Evolutionary conservation across 2,797 vertebrate species (phyloP).

Genomic region (Urosaurus nigricauda): DNA sequence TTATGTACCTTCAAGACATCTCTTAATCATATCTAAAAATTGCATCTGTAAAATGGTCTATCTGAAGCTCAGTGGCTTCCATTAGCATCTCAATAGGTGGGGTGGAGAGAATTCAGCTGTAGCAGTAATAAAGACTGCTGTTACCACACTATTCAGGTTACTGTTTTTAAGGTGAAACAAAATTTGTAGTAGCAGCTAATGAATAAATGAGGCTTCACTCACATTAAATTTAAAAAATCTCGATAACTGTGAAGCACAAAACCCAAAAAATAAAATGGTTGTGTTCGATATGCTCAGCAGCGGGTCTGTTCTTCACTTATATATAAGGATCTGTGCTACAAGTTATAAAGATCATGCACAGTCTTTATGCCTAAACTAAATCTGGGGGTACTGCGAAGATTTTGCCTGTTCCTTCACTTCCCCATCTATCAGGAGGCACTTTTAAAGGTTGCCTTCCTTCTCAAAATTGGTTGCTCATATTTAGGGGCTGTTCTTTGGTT

Average conservation of each 20-base stretch:
- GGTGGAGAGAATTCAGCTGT: not conserved
- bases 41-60: not conserved
- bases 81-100: too few relatives aligned
- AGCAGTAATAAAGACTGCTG: not conserved
- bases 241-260: not conserved
- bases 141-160: not conserved
- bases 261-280: not conserved
- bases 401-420: not conserved
- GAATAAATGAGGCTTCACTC: not conserved
- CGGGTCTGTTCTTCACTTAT: not conserved
- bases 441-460: not conserved
- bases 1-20: too few relatives aligned
- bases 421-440: not conserved
- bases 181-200: not conserved
- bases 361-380: not conserved
- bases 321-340: not conserved
- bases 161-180: not conserved
- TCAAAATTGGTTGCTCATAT: constrained; percentile 3
- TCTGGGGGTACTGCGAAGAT: not conserved
- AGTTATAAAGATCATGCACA: not conserved
- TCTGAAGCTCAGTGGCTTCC: not conserved
- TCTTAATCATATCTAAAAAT: not conserved
- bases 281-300: not conserved
- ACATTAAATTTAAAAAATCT: not conserved
- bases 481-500: constrained; percentile 10